Evolutionary conservation across 2,888 invertebrate species (phyloP), one percentile per base, ranked within the genome.

Genomic region (Diplazon laetatorius): DNA sequence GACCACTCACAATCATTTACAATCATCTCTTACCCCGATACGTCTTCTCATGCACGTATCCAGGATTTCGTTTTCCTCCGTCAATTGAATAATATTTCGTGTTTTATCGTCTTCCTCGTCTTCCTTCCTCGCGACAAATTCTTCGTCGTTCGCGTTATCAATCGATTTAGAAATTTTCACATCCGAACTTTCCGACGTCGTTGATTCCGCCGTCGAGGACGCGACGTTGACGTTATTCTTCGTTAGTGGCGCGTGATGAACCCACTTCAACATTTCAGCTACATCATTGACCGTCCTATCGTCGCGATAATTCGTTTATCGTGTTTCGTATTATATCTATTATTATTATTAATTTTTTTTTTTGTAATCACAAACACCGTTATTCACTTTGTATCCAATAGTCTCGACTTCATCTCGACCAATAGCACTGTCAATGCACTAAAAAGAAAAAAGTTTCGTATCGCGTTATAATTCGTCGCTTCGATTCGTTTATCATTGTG

Each of bases 261-360:
- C 89, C 89, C 89, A 89, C 89, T 89, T 89, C 86, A 89, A 86
- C 89, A 89, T 89, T 85, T 81, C 85, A 82, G 79, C 77, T 73
- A 80, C 83, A 81, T 82, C 82, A 78, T 82, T 76, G 74, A 62
- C n/a, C 59, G 70, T 69, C 59, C 59, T 73, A 30, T 74, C 60
- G 46, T 12, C 52, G n/a, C 55, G 44, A 74, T 66, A 44, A 57
- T 57, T 57, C n/a, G 9, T 16, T 16, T 30, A 20, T n/a, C 14
- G 18, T 48, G 35, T 25, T 25, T 2, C 6, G 4, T 30, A 30
- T 30, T 6, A 6, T 30, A 6, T 6, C 30, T 6, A 6, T 6
- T n/a, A n/a, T n/a, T n/a, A n/a, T n/a, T n/a, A n/a, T n/a, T n/a
- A n/a, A n/a, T n/a, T n/a, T n/a, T 20, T 18, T 44, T 14, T 35